A percentile compares a stretch with the other conserved stretches of the same genome.
phyloP scores from a whole-genome alignment of 2,113 vertebrate genomes.

The Pristiophorus japonicus region DNA sequence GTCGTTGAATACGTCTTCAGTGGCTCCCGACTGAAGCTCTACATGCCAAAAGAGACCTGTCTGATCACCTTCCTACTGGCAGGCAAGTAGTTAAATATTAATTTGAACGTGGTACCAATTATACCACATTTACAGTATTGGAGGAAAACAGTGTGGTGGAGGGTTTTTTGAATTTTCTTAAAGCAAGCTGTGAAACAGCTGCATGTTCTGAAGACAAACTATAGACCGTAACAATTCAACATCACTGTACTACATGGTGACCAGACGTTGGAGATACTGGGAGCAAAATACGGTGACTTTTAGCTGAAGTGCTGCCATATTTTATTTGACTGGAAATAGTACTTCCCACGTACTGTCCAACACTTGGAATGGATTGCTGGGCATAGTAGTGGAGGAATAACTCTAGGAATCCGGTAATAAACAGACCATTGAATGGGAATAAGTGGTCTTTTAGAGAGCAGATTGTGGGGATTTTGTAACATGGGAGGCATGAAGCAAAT shows the following conservation, averaged over 20 bases:
- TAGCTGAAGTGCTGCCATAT: neutral
- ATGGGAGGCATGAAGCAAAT: neutral
- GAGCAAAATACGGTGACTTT: neutral
- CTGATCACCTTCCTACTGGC: constrained; percentile 96
- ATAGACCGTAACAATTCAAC: neutral
- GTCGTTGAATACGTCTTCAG: constrained; percentile 96
- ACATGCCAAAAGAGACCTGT: constrained; percentile 97
- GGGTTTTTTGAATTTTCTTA: neutral
- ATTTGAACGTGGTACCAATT: neutral
- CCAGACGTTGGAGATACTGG: neutral
- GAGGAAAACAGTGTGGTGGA: neutral
- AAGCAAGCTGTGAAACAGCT: neutral
- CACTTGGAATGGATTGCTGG: neutral
- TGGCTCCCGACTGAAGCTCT: constrained; percentile 89
- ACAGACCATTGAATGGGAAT: neutral
- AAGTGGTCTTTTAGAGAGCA: neutral
- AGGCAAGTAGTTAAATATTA: constrained; percentile 55
- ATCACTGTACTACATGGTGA: neutral
- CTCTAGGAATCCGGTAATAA: neutral
- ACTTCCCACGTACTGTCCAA: neutral
- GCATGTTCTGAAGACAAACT: neutral
- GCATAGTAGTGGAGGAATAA: neutral
- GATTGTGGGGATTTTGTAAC: neutral
- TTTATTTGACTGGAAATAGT: neutral
- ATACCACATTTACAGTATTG: neutral